phyloP scores from a whole-genome alignment of 64 coral and sea anemone genomes.

The Trachythela sp. region DNA sequence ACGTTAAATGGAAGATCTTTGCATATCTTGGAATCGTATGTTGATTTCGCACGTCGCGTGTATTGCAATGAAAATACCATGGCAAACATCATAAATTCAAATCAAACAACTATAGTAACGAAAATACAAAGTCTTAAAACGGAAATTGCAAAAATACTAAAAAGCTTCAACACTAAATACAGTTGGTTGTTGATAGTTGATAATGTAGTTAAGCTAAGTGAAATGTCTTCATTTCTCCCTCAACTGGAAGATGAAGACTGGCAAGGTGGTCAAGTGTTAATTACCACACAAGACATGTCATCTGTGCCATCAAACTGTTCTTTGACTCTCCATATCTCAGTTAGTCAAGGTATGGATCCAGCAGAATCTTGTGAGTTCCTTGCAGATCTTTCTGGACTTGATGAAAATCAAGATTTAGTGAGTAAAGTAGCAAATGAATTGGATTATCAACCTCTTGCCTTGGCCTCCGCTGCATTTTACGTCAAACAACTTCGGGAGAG shows the following conservation, averaged over 20 bases:
- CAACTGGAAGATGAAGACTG: too few relatives aligned
- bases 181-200: too few relatives aligned
- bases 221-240: too few relatives aligned
- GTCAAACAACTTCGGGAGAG: too few relatives aligned
- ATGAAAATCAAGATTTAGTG: background rate
- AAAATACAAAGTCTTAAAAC: too few relatives aligned
- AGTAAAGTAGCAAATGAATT: constrained; percentile 13
- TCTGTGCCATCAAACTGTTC: constrained; percentile 11
- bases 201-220: too few relatives aligned
- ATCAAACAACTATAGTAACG: background rate
- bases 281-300: constrained; percentile 54
- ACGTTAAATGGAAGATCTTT: background rate
- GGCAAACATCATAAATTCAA: background rate
- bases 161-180: too few relatives aligned
- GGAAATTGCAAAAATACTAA: too few relatives aligned
- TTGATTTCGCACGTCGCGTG: background rate
- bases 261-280: constrained; percentile 50
- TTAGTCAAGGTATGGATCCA: too few relatives aligned
- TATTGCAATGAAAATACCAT: background rate
- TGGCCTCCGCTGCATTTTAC: too few relatives aligned
- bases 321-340: constrained; percentile 2
- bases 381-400: constrained; percentile 18
- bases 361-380: too few relatives aligned
- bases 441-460: too few relatives aligned
- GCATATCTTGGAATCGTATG: background rate